phyloP scores from a whole-genome alignment of 2,113 vertebrate species.

The Neofelis nebulosa region DNA sequence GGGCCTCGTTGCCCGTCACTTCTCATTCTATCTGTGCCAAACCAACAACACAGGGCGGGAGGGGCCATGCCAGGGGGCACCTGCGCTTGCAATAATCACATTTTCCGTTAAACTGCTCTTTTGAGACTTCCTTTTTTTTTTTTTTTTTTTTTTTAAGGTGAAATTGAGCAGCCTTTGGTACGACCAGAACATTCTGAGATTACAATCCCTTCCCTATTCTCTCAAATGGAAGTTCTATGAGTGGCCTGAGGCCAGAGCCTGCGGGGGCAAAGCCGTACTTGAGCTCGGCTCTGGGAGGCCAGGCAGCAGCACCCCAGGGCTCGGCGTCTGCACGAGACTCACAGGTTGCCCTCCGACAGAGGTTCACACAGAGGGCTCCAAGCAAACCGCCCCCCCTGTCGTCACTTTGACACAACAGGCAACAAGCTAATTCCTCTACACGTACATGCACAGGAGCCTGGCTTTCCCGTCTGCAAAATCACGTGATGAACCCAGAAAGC shows the following conservation, averaged over 20 bases:
- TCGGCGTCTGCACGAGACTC: not conserved
- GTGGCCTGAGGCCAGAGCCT: not conserved
- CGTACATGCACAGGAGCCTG: fast-evolving
- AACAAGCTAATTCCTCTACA: not conserved
- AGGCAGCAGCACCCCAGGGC: too few relatives aligned
- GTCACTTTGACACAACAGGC: not conserved
- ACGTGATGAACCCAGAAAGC: not conserved
- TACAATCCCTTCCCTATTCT: not conserved
- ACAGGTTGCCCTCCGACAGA: fast-evolving
- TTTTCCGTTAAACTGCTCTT: conserved; percentile 40
- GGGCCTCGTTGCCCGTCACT: not conserved
- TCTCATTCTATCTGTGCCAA: not conserved
- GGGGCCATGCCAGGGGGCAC: not conserved
- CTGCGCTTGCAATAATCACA: not conserved
- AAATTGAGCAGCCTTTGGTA: not conserved
- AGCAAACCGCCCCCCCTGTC: not conserved
- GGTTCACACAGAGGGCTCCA: not conserved
- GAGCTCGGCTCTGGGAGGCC: too few relatives aligned
- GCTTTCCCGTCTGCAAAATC: not conserved
- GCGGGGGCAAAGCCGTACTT: not conserved
- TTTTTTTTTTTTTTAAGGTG: not conserved
- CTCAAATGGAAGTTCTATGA: not conserved
- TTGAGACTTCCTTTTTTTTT: conserved; percentile 31
- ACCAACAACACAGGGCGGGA: not conserved
- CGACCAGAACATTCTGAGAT: not conserved